Evolutionary conservation across 30 jellyfish, hydroid and myxozoan genomes (phyloP), one percentile per base, ranked within the genome.

Genomic region (Catostylus mosaicus): DNA sequence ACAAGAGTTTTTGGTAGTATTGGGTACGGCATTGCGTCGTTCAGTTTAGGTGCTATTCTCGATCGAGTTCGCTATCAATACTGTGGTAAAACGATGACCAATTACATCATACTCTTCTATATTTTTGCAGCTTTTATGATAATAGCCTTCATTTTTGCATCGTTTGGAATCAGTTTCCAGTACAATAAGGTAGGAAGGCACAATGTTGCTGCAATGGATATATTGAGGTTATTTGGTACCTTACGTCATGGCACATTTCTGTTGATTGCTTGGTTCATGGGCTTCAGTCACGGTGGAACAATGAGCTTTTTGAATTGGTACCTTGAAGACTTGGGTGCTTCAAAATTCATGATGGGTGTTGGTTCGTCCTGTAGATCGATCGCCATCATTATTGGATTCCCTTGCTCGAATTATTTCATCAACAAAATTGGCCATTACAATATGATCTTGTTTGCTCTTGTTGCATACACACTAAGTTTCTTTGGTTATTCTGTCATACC

Each of bases 271-370:
- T 96, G 97, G 97, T 90, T 78, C 75, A 71, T 91, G 96, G 99
- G 99, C 34, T 96, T 96, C 62, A 78, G 92, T 32, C 99, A 96
- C 70, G 99, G 99, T 27, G 95, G 99, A 35, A 96, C 87, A 12
- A 96, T 96, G 99, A 96, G 90, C 88, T 96, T 90, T 62, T 76
- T 96, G 71, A 96, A 96, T 47, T 96, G 99, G 99, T 96, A 83
- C 76, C 90, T 96, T 3, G 99, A 96, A 63, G 99, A 96, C 74
- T 72, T 96, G 24, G 99, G 99, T 20, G 99, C 99, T 9, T 77
- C 96, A 18, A 86, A 90, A 50, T 82, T 96, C 68, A 90, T 96
- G 98, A 96, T 96, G 99, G 99, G 98, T 73, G 78, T 91, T 1
- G 99, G 99, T 2, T 90, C 99, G 0, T 52, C 79, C 7, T 86